These are phyloP conservation scores for Dynastes tityus DNA, from an alignment of 2,888 invertebrate genomes.

Conservation along the genomic window DNA sequence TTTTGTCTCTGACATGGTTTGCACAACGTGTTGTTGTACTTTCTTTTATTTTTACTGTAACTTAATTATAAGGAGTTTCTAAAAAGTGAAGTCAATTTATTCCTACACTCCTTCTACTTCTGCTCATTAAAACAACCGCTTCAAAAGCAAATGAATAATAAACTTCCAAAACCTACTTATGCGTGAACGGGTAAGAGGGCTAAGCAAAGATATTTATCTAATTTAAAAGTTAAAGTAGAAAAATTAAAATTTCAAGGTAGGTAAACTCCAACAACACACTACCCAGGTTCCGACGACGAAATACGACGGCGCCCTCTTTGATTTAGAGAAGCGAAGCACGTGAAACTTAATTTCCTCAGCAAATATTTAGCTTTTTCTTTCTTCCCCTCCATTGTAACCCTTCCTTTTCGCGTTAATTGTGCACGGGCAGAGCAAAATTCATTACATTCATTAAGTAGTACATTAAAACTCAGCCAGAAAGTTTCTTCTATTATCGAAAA, in stretches of 20 bases:
- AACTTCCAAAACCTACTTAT: no score
- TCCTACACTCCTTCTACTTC: no score
- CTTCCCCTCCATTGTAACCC: background rate
- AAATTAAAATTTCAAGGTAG: background rate
- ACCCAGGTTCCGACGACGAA: background rate
- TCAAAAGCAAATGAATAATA: no score
- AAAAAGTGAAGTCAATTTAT: no score
- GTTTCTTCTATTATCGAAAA: slow-evolving; percentile 4
- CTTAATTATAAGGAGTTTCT: no score
- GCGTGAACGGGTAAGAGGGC: no score
- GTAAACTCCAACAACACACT: background rate
- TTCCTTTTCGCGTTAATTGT: no score
- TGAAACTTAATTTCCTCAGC: background rate
- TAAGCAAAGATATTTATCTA: background rate
- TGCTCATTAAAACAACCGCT: no score
- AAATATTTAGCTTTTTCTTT: slow-evolving; percentile 1
- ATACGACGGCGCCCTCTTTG: background rate
- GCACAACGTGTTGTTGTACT: no score
- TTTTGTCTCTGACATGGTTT: no score
- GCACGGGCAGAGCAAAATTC: background rate
- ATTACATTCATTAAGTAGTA: background rate
- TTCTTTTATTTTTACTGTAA: no score
- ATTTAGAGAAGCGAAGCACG: background rate
- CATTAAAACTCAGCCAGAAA: slow-evolving; percentile 1
- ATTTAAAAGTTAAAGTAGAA: background rate